These are phyloP conservation scores for Aplochiton taeniatus DNA, from an alignment of 2,797 vertebrate genomes.

Conservation along the genomic window DNA sequence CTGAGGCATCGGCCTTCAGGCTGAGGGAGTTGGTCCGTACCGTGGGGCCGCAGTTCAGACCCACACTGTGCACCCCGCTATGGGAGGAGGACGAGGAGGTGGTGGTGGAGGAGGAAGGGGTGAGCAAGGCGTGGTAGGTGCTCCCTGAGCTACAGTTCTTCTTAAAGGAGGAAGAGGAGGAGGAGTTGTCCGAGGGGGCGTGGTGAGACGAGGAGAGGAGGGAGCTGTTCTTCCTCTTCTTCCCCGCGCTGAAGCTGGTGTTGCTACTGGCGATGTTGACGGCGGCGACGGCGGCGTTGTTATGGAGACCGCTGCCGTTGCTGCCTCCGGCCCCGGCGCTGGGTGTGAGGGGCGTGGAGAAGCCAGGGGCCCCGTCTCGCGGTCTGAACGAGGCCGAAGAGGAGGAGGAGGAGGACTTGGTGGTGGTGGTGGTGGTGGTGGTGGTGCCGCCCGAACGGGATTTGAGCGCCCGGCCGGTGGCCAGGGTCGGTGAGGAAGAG, in stretches of 20 bases:
- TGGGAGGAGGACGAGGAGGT: conserved; percentile 81
- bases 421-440: conserved; percentile 87
- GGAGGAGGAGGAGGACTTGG: conserved; percentile 67
- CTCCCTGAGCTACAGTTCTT: conserved; percentile 96
- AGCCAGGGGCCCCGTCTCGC: conserved; percentile 70
- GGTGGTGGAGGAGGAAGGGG: conserved; percentile 77
- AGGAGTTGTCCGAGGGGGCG: conserved; percentile 81
- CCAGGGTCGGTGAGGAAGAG: conserved; percentile 84
- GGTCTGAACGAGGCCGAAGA: conserved; percentile 49
- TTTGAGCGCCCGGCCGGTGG: conserved; percentile 92
- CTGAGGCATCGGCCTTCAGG: conserved; percentile 86
- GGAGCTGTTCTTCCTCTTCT: conserved; percentile 95
- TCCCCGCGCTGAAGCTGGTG: conserved; percentile 85
- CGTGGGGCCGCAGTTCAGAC: conserved; percentile 87
- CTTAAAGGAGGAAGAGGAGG: conserved; percentile 82
- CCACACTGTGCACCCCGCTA: conserved; percentile 81
- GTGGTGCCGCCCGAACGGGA: conserved; percentile 90
- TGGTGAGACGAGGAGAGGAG: conserved; percentile 82
- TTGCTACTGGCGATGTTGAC: conserved; percentile 78
- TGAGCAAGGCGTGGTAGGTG: conserved; percentile 81
- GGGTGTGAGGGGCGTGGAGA: conserved; percentile 69
- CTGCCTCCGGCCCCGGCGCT: conserved; percentile 64
- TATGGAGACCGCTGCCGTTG: conserved; percentile 8
- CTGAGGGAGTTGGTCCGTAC: conserved; percentile 85
- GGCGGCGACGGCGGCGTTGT: conserved; percentile 71